Base-by-base conservation (phyloP, 2,797 vertebrate genomes). In the Falco cherrug region DNA sequence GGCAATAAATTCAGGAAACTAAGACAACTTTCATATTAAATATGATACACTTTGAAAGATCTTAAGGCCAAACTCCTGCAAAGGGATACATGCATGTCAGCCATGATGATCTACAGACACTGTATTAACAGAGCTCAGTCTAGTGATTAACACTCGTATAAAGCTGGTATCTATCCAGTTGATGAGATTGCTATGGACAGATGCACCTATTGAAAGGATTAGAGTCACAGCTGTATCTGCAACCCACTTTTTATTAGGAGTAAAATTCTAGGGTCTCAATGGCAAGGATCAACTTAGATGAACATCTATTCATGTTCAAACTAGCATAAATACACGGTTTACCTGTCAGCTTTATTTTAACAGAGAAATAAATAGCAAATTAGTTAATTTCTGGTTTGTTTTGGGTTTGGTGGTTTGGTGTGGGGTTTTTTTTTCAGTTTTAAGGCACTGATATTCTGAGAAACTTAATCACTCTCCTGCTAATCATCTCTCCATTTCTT, bases 1-100 rank as follows among this genome's bases (percentile, higher is more conserved):
- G 51, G 59, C 31, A 90, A 94, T 41, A 92, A 90, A 93, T 71
- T 78, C 47, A 87, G 68, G 25, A 86, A 91, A 95, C 78, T 64
- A 35, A 96, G 83, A 71, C 6, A 64, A 88, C 26, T 77, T 94
- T 94, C 65, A 50, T 45, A 80, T 60, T 94, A 86, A 95, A 81
- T n/a, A 70, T 25, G 10, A 95, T 84, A 73, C 16, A 48, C 41
- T 65, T 22, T 5, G 1, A 65, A 89, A 84, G 25, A 22, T 61
- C 45, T 0, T 29, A 57, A 35, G 18, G 43, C 41, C 39, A 67
- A 87, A 91, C 60, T 67, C 25, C 25, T 67, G 61, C 22, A 13
- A 43, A 80, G 24, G 21, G 31, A 76, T 45, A 71, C 26, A 12
- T 4, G 5, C 22, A 14, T 20, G 50, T 73, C 51, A 29, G 41